Percentiles rank a stretch among this genome's conserved stretches.
Evolutionary conservation across 1,140 invertebrate genomes (phyloP).

Genomic region (Drosophila ambigua): DNA sequence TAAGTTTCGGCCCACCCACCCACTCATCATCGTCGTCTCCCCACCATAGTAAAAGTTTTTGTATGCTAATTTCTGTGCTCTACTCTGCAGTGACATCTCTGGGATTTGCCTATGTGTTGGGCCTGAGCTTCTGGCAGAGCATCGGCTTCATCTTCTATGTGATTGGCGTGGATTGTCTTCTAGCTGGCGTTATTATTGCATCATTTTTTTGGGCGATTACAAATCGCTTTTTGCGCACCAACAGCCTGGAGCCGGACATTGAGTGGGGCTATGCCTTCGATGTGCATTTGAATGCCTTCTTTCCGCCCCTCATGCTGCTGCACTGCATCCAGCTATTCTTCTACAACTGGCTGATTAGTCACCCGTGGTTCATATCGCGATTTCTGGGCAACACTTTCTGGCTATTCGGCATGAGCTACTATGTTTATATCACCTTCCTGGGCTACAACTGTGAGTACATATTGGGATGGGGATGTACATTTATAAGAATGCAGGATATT

Average conservation of each 20-base stretch:
- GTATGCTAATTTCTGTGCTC: neutral
- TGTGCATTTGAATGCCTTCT: conserved; percentile 99
- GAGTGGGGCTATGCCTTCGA: conserved; percentile 99
- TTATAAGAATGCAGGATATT: neutral
- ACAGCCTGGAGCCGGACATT: conserved; percentile 90
- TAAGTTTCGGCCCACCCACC: conserved; percentile 84
- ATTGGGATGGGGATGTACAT: neutral
- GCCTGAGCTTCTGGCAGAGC: conserved; percentile 90
- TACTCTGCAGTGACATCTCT: conserved; percentile 91
- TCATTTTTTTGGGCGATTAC: conserved; percentile 93
- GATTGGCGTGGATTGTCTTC: conserved; percentile 97
- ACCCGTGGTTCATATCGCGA: conserved; percentile 90
- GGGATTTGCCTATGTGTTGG: conserved; percentile 93
- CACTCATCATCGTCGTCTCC: neutral
- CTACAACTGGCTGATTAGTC: conserved; percentile 91
- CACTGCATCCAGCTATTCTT: conserved; percentile 97
- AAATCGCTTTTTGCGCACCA: conserved; percentile 94
- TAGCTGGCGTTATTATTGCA: conserved; percentile 93
- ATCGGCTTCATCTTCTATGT: conserved; percentile 96
- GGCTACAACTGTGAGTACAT: conserved; percentile 95
- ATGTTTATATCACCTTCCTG: conserved; percentile 98
- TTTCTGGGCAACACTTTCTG: conserved; percentile 97
- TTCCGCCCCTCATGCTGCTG: conserved; percentile 95
- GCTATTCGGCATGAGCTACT: conserved; percentile 96
- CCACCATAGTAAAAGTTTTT: neutral